Base-by-base conservation (phyloP, 2,797 vertebrate genomes). In the Rhinoraja longicauda region DNA sequence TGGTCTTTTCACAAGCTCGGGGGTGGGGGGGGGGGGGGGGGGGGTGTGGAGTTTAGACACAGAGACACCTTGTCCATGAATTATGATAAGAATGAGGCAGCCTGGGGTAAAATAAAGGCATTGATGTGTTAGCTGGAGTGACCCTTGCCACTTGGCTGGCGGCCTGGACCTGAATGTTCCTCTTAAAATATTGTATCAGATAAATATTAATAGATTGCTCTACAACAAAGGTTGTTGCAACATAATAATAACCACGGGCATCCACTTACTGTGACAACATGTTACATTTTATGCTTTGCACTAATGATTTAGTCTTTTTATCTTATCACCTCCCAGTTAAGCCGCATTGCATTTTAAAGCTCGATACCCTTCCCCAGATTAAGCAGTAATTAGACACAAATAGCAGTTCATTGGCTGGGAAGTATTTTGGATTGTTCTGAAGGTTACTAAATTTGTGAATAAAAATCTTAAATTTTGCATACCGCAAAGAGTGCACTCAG, bases 71-170 rank as follows among this genome's bases (percentile, higher is more conserved):
- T 13, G 36, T 21, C 77, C 77, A 78, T 78, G 15, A 36, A 78
- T 78, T 78, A 78, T 39, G 77, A 78, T 78, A 78, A 78, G 4
- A 78, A 78, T 36, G 77, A 78, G 77, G 15, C 77, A 78, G 77
- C 32, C 17, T 24, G 76, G n/a, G 77, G 36, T 36, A 13, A 39
- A 78, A 15, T 78, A 39, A 32, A 36, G 32, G 17, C 19, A 15
- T n/a, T 39, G 32, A 78, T 36, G 77, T 15, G 77, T 78, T 32
- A 39, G 76, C 77, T 2, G 29, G 10, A 76, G 75, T 76, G n/a
- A 32, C 12, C 75, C 70, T 32, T 32, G 75, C 29, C 29, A n/a
- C 29, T 76, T 29, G 75, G 21, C 75, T 29, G 36, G 77, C 32
- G 36, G 36, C 77, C 7, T 32, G 36, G 77, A 39, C 13, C 77